These are phyloP conservation scores for Stratiomys singularior DNA, from an alignment of 2,888 invertebrate species.

Conservation along the genomic window DNA sequence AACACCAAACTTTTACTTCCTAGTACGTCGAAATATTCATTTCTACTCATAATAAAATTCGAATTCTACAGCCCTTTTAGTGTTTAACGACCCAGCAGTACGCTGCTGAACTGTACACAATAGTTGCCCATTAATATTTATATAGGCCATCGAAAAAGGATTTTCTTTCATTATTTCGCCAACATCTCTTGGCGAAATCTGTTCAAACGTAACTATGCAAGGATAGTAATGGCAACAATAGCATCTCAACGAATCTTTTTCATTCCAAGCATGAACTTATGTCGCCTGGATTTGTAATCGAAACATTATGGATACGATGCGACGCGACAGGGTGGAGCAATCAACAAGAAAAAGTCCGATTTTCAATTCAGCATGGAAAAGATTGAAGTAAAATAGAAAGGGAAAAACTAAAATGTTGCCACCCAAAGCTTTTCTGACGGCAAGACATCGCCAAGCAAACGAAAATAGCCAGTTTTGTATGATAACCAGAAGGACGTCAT, in stretches of 20 bases:
- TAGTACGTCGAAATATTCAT: no score
- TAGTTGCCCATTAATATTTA: conserved; percentile 41
- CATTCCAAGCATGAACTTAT: conserved; percentile 40
- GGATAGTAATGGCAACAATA: conserved; percentile 5
- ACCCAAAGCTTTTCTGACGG: conserved; percentile 27
- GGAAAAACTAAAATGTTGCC: conserved; percentile 23
- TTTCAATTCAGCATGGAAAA: background rate
- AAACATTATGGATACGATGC: conserved; percentile 21
- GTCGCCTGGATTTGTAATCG: conserved; percentile 41
- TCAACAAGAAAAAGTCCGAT: background rate
- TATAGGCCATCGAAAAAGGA: conserved; percentile 40
- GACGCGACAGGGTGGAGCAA: conserved; percentile 41
- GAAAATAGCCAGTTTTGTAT: background rate
- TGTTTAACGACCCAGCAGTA: background rate
- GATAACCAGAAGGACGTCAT: background rate
- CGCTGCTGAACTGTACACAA: background rate
- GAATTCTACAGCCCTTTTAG: no score
- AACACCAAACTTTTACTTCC: no score
- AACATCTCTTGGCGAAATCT: background rate
- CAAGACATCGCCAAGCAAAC: conserved; percentile 8
- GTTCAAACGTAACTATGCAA: background rate
- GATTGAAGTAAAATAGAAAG: background rate
- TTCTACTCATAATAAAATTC: no score
- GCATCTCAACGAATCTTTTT: background rate
- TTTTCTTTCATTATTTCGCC: conserved; percentile 19